These are phyloP conservation scores for Tinea pellionella DNA, from an alignment of 2,888 invertebrate species.

Conservation along the genomic window DNA sequence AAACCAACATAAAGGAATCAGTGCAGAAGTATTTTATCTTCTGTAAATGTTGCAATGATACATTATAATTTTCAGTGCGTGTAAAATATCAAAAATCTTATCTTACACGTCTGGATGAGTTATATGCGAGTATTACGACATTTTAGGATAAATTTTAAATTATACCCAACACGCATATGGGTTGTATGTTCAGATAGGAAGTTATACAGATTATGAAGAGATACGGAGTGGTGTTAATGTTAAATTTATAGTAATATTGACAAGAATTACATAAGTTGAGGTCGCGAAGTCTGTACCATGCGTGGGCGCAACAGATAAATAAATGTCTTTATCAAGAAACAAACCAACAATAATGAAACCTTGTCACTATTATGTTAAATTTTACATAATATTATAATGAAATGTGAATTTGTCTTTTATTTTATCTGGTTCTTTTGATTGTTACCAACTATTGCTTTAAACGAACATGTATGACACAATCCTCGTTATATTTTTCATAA, in stretches of 20 bases:
- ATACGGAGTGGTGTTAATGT: background rate
- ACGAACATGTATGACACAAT: too few species aligned
- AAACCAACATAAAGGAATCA: background rate
- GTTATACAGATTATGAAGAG: background rate
- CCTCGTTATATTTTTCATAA: too few species aligned
- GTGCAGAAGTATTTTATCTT: constrained; percentile 27
- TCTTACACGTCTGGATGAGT: constrained; percentile 30
- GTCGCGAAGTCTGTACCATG: constrained; percentile 4
- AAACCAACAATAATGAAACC: constrained; percentile 18
- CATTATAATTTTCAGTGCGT: constrained; percentile 15
- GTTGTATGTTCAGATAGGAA: background rate
- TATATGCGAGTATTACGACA: constrained; percentile 18
- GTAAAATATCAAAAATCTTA: constrained; percentile 36
- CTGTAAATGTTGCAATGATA: constrained; percentile 1
- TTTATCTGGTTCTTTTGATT: background rate
- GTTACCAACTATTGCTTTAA: background rate
- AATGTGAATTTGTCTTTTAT: background rate
- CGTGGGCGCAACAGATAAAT: constrained; percentile 20
- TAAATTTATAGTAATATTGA: constrained; percentile 9
- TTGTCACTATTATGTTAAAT: background rate
- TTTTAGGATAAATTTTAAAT: background rate
- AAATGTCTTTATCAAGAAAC: constrained; percentile 41
- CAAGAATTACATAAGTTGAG: constrained; percentile 7
- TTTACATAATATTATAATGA: background rate
- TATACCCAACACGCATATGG: background rate